Evolutionary conservation across 1,140 invertebrate species (phyloP).

Genomic region (Paraescarpia echinospica): DNA sequence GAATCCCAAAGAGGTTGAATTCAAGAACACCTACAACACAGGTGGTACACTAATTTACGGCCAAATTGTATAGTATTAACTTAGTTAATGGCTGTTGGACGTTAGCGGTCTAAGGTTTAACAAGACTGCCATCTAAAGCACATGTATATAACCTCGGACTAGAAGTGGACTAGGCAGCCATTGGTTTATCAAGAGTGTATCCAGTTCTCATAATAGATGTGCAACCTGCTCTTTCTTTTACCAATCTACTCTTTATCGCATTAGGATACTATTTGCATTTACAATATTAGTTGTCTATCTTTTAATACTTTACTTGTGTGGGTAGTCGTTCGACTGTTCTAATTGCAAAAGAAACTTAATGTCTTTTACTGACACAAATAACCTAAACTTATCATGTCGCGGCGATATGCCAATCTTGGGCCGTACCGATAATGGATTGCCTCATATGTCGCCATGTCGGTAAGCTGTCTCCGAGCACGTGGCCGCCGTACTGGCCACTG

Average conservation of each 20-base stretch:
- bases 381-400: background rate
- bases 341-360: background rate
- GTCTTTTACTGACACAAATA: background rate
- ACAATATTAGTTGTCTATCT: background rate
- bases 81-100: background rate
- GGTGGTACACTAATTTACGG: background rate
- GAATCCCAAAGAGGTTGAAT: slow-evolving; percentile 49
- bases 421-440: slow-evolving; percentile 31
- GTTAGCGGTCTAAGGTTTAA: background rate
- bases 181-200: too few species aligned
- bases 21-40: slow-evolving; percentile 48
- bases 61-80: background rate
- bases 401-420: background rate
- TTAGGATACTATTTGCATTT: background rate
- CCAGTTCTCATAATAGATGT: too few species aligned
- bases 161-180: too few species aligned
- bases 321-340: background rate
- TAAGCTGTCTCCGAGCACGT: slow-evolving; percentile 74
- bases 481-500: slow-evolving; percentile 74
- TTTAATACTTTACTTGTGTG: background rate
- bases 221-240: background rate
- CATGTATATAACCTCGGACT: background rate
- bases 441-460: slow-evolving; percentile 29
- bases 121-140: background rate
- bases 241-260: background rate